Evolutionary conservation across 2,797 vertebrate genomes (phyloP).

Genomic region (Austrolebias charrua): DNA sequence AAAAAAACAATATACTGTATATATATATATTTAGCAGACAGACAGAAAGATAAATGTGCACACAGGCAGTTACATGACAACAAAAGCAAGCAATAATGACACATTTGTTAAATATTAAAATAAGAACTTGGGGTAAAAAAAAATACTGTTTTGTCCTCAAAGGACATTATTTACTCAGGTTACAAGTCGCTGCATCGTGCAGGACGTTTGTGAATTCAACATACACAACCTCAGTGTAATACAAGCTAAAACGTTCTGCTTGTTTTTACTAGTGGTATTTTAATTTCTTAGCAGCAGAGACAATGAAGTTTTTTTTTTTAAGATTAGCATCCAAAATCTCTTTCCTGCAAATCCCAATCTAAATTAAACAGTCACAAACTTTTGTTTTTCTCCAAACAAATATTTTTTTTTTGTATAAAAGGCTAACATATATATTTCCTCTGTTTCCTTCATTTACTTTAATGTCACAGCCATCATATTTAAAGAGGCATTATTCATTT

Average conservation of each 20-base stretch:
- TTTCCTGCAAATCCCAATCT: neutral
- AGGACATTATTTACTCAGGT: neutral
- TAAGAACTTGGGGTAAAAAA: neutral
- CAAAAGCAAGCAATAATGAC: no score
- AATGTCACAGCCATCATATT: no score
- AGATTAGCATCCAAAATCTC: neutral
- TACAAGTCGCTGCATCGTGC: neutral
- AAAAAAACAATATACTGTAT: no score
- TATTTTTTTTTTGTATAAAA: neutral
- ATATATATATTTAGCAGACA: no score
- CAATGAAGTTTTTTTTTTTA: neutral
- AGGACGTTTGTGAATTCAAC: neutral
- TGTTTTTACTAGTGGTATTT: no score
- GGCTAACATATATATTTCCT: no score
- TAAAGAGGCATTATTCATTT: neutral
- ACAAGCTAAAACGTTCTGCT: neutral
- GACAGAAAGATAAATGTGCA: no score
- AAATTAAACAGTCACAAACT: neutral
- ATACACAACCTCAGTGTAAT: neutral
- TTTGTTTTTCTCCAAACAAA: neutral
- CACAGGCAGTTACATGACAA: no score
- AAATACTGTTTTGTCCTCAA: neutral
- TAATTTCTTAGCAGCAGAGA: neutral
- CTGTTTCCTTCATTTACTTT: no score
- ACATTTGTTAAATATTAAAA: neutral